Percentiles rank a stretch among this genome's conserved stretches.
These are phyloP conservation scores for Macrostomum lignano DNA, from an alignment of 1,140 invertebrate species.

Conservation along the genomic window DNA sequence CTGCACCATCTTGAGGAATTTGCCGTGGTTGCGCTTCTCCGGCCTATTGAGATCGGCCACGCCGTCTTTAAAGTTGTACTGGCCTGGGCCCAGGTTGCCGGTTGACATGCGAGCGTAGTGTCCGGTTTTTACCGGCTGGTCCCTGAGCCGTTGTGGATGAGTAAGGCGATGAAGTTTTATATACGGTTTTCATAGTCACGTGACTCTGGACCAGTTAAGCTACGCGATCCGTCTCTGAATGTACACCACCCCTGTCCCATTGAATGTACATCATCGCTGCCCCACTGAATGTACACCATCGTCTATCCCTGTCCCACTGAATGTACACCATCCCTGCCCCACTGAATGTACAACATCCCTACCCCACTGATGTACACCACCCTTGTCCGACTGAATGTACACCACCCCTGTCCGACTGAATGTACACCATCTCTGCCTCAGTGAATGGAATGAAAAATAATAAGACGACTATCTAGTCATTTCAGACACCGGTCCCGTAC, in stretches of 20 bases:
- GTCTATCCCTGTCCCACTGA: no score
- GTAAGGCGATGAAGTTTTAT: neutral
- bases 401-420: no score
- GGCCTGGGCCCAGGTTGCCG: neutral
- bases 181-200: neutral
- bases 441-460: no score
- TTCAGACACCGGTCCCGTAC: no score
- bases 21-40: neutral
- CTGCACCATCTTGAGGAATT: slow-evolving; percentile 1
- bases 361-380: no score
- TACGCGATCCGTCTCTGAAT: neutral
- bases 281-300: no score
- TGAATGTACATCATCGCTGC: neutral
- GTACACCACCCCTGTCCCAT: neutral
- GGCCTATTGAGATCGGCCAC: neutral
- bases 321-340: no score
- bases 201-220: neutral
- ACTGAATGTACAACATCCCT: no score
- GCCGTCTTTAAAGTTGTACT: neutral
- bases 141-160: neutral
- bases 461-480: no score
- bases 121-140: slow-evolving; percentile 3
- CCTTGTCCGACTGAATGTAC: no score
- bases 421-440: no score
- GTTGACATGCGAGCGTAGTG: no score